phyloP scores from a whole-genome alignment of 2,113 vertebrate genomes.

The Fulmarus glacialis region DNA sequence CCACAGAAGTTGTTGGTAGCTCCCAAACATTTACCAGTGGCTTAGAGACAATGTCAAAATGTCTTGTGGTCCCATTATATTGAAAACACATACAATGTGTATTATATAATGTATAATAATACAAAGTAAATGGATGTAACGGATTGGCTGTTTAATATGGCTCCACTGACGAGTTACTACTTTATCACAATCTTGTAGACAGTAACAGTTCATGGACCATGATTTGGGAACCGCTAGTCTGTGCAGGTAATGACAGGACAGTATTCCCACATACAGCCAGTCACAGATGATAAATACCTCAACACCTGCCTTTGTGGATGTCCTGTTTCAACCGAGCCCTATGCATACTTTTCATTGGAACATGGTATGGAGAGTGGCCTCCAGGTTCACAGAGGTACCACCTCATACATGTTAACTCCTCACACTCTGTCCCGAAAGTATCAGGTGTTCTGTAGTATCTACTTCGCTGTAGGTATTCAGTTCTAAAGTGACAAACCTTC shows the following conservation, averaged over 20 bases:
- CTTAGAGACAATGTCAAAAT: not conserved
- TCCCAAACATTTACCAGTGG: not conserved
- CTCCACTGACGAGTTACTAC: not conserved
- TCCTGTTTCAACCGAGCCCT: not conserved
- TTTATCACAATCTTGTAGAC: not conserved
- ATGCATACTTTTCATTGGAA: not conserved
- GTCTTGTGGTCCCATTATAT: not conserved
- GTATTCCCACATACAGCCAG: not conserved
- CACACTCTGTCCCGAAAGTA: not conserved
- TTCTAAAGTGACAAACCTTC: not conserved
- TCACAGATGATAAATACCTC: not conserved
- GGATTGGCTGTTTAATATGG: not conserved
- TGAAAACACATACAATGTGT: not conserved
- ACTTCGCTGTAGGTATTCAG: not conserved
- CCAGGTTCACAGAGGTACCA: not conserved
- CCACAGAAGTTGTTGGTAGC: not conserved
- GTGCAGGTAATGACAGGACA: not conserved
- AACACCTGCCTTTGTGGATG: not conserved
- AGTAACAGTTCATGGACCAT: not conserved
- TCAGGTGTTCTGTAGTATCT: not conserved
- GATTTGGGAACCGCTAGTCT: not conserved
- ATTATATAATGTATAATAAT: not conserved
- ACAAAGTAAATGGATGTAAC: not conserved
- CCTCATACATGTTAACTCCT: not conserved
- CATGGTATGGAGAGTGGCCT: not conserved